Conservation (phyloP, 92 coral and sea anemone genomes). For the Anthopleura xanthogrammica region DNA sequence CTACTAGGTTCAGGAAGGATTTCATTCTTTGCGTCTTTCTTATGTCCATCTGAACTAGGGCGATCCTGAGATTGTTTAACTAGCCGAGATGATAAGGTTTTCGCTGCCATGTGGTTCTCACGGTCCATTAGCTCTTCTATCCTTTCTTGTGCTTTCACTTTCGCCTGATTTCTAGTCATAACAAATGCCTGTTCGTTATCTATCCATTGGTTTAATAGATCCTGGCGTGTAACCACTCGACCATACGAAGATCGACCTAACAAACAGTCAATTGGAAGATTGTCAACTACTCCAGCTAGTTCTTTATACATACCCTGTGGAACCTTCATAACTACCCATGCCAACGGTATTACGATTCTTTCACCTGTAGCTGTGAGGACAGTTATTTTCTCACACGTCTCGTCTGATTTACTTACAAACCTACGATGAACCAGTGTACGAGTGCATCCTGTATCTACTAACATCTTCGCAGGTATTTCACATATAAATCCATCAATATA, state of each 20-base stretch:
- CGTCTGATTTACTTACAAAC: conserved; percentile 7
- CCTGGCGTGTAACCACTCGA: conserved; percentile 13
- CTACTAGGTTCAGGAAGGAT: background rate
- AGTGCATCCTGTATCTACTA: conserved; percentile 27
- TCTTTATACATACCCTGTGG: conserved; percentile 23
- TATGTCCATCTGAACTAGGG: background rate
- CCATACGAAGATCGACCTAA: conserved; percentile 56
- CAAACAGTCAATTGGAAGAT: conserved; percentile 51
- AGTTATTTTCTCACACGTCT: conserved; percentile 8
- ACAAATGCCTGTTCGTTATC: conserved; percentile 28
- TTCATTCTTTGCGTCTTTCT: background rate
- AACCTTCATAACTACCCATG: conserved; percentile 35
- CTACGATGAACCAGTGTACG: conserved; percentile 19
- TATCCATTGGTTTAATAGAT: conserved; percentile 26
- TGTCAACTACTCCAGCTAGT: conserved; percentile 33
- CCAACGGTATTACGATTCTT: conserved; percentile 40
- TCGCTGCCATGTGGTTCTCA: conserved; percentile 40
- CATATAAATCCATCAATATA: background rate
- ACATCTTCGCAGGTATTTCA: conserved; percentile 26
- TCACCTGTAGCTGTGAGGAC: conserved; percentile 53
- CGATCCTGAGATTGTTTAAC: background rate
- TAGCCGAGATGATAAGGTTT: conserved; percentile 31
- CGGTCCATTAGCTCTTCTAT: conserved; percentile 45
- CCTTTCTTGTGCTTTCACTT: conserved; percentile 40
- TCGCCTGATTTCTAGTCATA: conserved; percentile 29